Conservation (phyloP, 2,113 vertebrate genomes). For the Scytalopus superciliaris region DNA sequence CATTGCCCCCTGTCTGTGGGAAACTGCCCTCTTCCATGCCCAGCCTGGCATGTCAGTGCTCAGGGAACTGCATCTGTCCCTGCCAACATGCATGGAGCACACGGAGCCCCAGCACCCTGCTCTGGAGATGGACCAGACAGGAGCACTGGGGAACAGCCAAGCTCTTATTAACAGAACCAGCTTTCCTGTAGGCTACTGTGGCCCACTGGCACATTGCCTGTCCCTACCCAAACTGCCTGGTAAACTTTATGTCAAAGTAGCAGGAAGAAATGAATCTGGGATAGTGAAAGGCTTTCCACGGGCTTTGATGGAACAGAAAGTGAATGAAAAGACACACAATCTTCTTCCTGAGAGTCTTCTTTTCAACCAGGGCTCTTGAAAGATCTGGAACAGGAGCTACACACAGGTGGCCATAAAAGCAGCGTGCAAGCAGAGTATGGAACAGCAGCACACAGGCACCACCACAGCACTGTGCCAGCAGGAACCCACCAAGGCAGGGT, state of each 20-base stretch:
- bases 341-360: not conserved
- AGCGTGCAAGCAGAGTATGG: not conserved
- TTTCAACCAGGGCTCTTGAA: not conserved
- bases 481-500: not conserved
- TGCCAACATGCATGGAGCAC: rapidly evolving
- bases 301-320: not conserved
- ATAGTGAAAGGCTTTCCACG: rapidly evolving
- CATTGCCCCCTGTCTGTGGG: not conserved
- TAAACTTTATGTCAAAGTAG: not conserved
- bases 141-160: not conserved
- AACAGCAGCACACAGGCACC: not conserved
- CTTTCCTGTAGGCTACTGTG: not conserved
- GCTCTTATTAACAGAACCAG: not conserved
- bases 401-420: not conserved
- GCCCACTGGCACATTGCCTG: not conserved
- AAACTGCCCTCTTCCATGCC: not conserved
- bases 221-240: not conserved
- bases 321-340: not conserved
- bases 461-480: not conserved
- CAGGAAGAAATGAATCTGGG: not conserved
- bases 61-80: not conserved
- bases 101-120: not conserved
- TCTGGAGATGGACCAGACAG: not conserved
- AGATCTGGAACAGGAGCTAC: not conserved
- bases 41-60: not conserved